Conservation (phyloP, 2,888 invertebrate species). For the Galerucella pusilla region DNA sequence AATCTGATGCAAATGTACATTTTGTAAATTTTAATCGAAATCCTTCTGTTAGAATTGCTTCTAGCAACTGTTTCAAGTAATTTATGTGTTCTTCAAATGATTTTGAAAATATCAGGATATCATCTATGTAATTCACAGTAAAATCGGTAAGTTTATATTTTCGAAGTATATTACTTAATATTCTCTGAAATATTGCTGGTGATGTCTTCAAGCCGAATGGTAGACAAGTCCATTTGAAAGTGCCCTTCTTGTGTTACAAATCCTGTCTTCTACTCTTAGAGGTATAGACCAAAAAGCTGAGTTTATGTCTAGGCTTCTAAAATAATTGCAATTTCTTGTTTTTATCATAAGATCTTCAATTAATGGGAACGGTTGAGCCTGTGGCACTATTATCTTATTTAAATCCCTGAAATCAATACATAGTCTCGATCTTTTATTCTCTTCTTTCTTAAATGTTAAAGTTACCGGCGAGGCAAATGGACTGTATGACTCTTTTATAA, state of each 20-base stretch:
- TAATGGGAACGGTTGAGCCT: constrained; percentile 31
- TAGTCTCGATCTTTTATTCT: constrained; percentile 24
- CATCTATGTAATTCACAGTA: neutral
- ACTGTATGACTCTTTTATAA: neutral
- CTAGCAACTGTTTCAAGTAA: too few relatives aligned
- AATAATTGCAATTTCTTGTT: constrained; percentile 3
- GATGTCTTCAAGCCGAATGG: too few relatives aligned
- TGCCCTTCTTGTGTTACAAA: constrained; percentile 28
- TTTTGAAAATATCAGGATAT: too few relatives aligned
- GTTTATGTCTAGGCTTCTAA: constrained; percentile 20
- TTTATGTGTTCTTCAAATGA: too few relatives aligned
- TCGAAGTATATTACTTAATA: too few relatives aligned
- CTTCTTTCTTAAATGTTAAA: constrained; percentile 28
- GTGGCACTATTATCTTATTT: constrained; percentile 32
- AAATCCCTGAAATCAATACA: constrained; percentile 31
- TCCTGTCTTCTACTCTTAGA: constrained; percentile 11
- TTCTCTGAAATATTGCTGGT: too few relatives aligned
- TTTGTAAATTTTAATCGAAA: too few relatives aligned
- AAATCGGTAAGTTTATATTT: too few relatives aligned
- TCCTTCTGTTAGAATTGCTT: too few relatives aligned
- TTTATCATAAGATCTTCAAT: constrained; percentile 30
- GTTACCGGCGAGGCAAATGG: constrained; percentile 33
- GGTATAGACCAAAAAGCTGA: constrained; percentile 29
- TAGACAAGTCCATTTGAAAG: constrained; percentile 19
- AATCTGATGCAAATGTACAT: neutral